A percentile compares a stretch with the other conserved stretches of the same genome.
phyloP scores from a whole-genome alignment of 2,113 vertebrate genomes.

The Zapornia atra region DNA sequence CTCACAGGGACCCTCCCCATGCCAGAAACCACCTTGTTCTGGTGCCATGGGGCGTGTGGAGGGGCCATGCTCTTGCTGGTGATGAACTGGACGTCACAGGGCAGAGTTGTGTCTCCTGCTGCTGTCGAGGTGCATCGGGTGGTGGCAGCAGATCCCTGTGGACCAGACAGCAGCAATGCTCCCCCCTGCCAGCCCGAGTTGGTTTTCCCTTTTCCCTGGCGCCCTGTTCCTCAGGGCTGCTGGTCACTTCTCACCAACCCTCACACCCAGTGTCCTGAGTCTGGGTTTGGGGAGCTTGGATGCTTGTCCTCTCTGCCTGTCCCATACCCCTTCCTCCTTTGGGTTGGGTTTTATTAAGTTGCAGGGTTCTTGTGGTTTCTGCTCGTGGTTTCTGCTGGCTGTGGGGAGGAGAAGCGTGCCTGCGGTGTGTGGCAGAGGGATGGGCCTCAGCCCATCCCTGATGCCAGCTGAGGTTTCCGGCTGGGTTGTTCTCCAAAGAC shows the following conservation, averaged over 20 bases:
- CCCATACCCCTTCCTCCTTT: neutral
- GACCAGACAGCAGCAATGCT: neutral
- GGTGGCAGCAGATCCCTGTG: neutral
- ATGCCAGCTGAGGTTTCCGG: neutral
- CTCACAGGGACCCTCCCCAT: neutral
- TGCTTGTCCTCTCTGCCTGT: neutral
- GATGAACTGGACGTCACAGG: neutral
- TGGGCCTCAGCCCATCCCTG: neutral
- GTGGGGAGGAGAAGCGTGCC: neutral
- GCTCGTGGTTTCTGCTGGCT: no score
- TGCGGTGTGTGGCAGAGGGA: neutral
- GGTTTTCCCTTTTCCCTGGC: neutral
- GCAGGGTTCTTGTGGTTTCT: neutral
- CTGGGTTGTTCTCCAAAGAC: neutral
- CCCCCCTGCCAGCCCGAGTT: neutral
- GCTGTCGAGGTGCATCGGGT: fast-evolving
- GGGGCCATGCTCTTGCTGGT: neutral
- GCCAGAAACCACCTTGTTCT: neutral
- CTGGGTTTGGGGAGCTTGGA: neutral
- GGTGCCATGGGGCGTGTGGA: neutral
- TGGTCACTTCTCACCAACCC: neutral
- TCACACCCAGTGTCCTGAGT: neutral
- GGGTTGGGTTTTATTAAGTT: neutral
- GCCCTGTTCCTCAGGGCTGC: neutral
- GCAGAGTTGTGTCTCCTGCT: neutral